A percentile compares a stretch with the other conserved stretches of the same genome.
These are phyloP conservation scores for Choreutis nemorana DNA, from an alignment of 2,888 invertebrate species.

Conservation along the genomic window DNA sequence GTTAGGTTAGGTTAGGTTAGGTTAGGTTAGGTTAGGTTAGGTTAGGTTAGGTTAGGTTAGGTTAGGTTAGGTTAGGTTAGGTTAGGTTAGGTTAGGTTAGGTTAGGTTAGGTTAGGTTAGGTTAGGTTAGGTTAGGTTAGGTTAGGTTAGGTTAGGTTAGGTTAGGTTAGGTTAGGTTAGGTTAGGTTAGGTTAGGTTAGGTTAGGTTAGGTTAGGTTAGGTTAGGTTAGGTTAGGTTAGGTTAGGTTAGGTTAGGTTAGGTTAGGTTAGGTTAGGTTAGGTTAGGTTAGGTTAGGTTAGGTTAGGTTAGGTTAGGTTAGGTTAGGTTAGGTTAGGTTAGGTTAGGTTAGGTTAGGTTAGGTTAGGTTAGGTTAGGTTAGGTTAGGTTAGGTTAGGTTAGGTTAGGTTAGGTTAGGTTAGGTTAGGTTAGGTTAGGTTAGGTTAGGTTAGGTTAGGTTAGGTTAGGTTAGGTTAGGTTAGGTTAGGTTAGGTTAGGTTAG, in stretches of 20 bases:
- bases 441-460: slow-evolving; percentile 2
- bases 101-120: slow-evolving; percentile 2
- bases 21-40: slow-evolving; percentile 2
- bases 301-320: slow-evolving; percentile 2
- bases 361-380: slow-evolving; percentile 2
- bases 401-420: slow-evolving; percentile 2
- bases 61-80: slow-evolving; percentile 2
- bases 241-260: slow-evolving; percentile 2
- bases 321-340: slow-evolving; percentile 2
- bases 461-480: slow-evolving; percentile 2
- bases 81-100: slow-evolving; percentile 2
- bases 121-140: slow-evolving; percentile 2
- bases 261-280: slow-evolving; percentile 2
- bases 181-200: slow-evolving; percentile 2
- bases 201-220: slow-evolving; percentile 2
- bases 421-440: slow-evolving; percentile 2
- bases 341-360: slow-evolving; percentile 2
- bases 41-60: slow-evolving; percentile 2
- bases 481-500: slow-evolving; percentile 2
- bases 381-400: slow-evolving; percentile 2
- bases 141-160: slow-evolving; percentile 2
- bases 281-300: slow-evolving; percentile 2
- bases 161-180: slow-evolving; percentile 2
- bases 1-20: slow-evolving; percentile 2
- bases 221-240: slow-evolving; percentile 2